phyloP scores from a whole-genome alignment of 2,888 invertebrate species.

The Macropis europaea region DNA sequence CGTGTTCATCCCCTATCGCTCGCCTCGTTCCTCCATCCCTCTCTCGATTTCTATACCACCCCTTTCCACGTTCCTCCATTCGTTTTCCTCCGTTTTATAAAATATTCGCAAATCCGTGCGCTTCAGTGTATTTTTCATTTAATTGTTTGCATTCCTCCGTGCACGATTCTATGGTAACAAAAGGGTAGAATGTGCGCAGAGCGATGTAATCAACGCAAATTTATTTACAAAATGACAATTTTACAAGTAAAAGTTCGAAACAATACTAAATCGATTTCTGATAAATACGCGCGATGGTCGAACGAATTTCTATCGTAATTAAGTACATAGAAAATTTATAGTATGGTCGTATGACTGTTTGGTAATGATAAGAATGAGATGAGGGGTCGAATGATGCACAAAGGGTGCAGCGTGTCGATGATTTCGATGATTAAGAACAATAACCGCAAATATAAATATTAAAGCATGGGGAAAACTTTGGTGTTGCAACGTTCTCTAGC shows the following conservation, averaged over 20 bases:
- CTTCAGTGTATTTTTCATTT: no score
- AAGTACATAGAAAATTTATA: constrained; percentile 20
- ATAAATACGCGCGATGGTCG: constrained; percentile 9
- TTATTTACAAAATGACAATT: constrained; percentile 14
- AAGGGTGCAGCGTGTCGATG: background rate
- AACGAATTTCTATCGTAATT: constrained; percentile 11
- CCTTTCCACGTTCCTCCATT: background rate
- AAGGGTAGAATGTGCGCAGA: no score
- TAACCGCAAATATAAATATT: constrained; percentile 15
- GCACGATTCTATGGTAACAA: no score
- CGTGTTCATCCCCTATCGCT: constrained; percentile 38
- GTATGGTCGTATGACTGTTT: no score
- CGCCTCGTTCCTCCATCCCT: constrained; percentile 8
- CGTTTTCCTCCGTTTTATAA: background rate
- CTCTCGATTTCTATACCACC: constrained; percentile 12
- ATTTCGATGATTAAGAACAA: background rate
- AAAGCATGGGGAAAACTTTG: constrained; percentile 1
- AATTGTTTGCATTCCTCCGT: no score
- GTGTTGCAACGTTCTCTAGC: constrained; percentile 4
- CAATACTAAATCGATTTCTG: constrained; percentile 12
- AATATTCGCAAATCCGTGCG: no score
- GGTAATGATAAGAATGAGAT: background rate
- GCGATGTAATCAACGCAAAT: background rate
- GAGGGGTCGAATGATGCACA: no score
- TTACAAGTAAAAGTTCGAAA: background rate